These are phyloP conservation scores for Temnothorax rugatulus DNA, from an alignment of 2,888 invertebrate genomes.

Conservation along the genomic window DNA sequence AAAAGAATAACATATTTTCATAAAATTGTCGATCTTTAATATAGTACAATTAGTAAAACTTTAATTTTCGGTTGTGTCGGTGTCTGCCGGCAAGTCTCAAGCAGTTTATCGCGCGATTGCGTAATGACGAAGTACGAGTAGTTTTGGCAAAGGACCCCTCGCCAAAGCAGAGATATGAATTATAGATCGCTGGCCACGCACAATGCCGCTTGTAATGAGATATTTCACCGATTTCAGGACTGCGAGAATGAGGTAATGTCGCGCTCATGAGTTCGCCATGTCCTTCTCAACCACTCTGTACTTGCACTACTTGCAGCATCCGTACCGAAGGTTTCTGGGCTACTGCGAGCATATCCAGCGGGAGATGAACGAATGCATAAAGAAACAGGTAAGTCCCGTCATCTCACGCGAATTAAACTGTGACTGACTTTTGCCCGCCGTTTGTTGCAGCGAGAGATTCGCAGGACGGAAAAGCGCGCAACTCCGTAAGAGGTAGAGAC, in stretches of 20 bases:
- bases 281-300: neutral
- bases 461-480: conserved; percentile 52
- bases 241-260: conserved; percentile 90
- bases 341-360: conserved; percentile 89
- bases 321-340: conserved; percentile 89
- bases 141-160: neutral
- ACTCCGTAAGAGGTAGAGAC: neutral
- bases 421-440: neutral
- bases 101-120: neutral
- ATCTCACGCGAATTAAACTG: neutral
- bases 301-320: conserved; percentile 89
- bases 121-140: neutral
- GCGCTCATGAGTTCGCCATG: neutral
- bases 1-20: no score
- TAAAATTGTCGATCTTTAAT: no score
- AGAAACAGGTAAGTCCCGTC: conserved; percentile 85
- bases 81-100: neutral
- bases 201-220: conserved; percentile 92
- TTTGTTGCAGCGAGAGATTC: conserved; percentile 62
- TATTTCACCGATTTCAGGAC: conserved; percentile 90
- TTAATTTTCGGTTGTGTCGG: no score
- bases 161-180: neutral
- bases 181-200: conserved; percentile 87
- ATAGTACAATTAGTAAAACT: no score
- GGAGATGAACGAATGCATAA: conserved; percentile 90